These are phyloP conservation scores for Pammene aurita DNA, from an alignment of 2,888 invertebrate species.

Conservation along the genomic window DNA sequence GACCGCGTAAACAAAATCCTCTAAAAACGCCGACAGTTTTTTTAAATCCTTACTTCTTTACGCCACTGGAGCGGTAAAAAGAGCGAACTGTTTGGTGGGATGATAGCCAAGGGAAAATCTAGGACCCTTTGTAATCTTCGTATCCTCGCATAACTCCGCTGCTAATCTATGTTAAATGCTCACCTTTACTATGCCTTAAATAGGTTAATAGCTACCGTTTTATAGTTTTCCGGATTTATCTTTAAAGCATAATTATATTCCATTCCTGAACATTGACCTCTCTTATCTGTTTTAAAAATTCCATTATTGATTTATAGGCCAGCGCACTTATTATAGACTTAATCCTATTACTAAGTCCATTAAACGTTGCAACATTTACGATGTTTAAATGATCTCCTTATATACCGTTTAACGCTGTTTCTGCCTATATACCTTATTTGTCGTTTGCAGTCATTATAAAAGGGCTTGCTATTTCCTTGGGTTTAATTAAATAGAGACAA, in stretches of 20 bases:
- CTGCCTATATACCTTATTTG: too few species aligned
- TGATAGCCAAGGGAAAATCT: too few species aligned
- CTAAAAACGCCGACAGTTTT: too few species aligned
- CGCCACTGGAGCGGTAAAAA: too few species aligned
- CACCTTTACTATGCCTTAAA: background rate
- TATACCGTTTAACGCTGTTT: background rate
- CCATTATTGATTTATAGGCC: constrained; percentile 16
- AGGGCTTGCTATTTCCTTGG: background rate
- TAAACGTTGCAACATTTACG: constrained; percentile 46
- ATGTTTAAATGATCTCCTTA: constrained; percentile 48
- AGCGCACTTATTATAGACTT: constrained; percentile 19
- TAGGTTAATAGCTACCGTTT: constrained; percentile 12
- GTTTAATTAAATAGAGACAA: background rate
- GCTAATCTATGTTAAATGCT: background rate
- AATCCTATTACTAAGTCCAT: constrained; percentile 21
- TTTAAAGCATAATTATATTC: constrained; percentile 5
- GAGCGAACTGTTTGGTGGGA: too few species aligned
- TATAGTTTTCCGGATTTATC: constrained; percentile 22
- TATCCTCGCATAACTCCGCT: too few species aligned
- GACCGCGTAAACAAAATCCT: too few species aligned
- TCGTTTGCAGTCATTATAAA: constrained; percentile 7
- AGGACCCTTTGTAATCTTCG: too few species aligned
- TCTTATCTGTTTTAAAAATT: constrained; percentile 8
- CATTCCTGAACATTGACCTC: constrained; percentile 19
- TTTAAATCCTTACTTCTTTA: too few species aligned